phyloP scores from a whole-genome alignment of 2,113 vertebrate genomes.

The Corythaixoides concolor region DNA sequence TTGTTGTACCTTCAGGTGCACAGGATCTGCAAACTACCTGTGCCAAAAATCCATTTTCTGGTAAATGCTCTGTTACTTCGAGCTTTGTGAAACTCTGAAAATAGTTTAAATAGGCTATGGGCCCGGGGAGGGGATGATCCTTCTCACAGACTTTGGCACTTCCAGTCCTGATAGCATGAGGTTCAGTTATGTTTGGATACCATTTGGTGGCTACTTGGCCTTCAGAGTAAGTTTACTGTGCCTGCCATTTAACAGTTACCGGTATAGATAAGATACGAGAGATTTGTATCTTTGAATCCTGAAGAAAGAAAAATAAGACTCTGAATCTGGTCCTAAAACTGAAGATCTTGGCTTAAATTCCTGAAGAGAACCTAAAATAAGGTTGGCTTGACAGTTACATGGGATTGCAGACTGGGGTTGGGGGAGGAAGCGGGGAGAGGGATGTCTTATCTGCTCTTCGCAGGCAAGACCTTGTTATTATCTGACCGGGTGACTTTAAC shows the following conservation, averaged over 20 bases:
- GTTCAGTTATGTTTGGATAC: background rate
- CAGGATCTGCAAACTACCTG: background rate
- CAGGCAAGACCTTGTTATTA: background rate
- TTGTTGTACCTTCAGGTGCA: background rate
- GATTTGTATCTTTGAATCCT: background rate
- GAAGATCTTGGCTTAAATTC: background rate
- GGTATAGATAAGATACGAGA: background rate
- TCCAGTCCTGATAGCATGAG: background rate
- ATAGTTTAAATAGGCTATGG: background rate
- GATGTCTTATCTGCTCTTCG: background rate
- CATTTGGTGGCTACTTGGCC: background rate
- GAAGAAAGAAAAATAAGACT: background rate
- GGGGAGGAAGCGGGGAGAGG: background rate
- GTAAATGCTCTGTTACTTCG: background rate
- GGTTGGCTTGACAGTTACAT: background rate
- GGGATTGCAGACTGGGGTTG: background rate
- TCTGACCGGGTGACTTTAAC: background rate
- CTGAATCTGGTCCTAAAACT: background rate
- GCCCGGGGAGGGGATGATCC: background rate
- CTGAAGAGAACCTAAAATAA: background rate
- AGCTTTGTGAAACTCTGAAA: background rate
- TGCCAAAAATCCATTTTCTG: background rate
- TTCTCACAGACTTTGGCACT: background rate
- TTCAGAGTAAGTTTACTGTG: background rate
- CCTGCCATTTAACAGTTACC: background rate